Evolutionary conservation across 1,140 invertebrate genomes (phyloP).

Genomic region (Eubasilissa regina): DNA sequence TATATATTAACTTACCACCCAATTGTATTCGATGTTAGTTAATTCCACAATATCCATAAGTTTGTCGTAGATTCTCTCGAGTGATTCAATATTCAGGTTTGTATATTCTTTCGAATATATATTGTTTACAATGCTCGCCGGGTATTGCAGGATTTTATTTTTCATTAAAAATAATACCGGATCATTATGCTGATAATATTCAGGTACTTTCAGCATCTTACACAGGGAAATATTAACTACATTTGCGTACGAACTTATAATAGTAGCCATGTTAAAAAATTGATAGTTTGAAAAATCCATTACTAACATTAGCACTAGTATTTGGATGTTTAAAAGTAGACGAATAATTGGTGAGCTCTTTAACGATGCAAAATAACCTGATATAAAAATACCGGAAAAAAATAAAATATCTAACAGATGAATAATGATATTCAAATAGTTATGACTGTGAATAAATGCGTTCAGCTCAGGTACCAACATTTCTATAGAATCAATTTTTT

Average conservation of each 20-base stretch:
- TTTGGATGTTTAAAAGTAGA: too few species aligned
- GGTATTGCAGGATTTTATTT: not conserved
- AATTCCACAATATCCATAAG: constrained; percentile 13
- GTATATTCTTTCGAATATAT: not conserved
- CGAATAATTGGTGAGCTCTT: not conserved
- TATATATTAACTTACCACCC: constrained; percentile 23
- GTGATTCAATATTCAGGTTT: not conserved
- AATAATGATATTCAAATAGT: too few species aligned
- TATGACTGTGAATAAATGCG: too few species aligned
- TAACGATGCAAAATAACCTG: not conserved
- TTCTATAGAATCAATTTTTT: not conserved
- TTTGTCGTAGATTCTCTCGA: constrained; percentile 3
- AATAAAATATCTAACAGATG: too few species aligned
- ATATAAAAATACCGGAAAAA: not conserved
- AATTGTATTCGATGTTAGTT: not conserved
- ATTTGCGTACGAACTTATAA: not conserved
- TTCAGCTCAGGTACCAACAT: not conserved
- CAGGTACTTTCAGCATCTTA: not conserved
- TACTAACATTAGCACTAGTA: not conserved
- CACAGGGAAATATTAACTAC: not conserved
- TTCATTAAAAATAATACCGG: not conserved
- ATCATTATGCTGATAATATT: not conserved
- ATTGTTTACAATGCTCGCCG: not conserved
- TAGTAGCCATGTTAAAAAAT: not conserved
- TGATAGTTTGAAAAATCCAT: not conserved